phyloP scores from a whole-genome alignment of 2,797 vertebrate species.

The Alcedo quadribrachys region DNA sequence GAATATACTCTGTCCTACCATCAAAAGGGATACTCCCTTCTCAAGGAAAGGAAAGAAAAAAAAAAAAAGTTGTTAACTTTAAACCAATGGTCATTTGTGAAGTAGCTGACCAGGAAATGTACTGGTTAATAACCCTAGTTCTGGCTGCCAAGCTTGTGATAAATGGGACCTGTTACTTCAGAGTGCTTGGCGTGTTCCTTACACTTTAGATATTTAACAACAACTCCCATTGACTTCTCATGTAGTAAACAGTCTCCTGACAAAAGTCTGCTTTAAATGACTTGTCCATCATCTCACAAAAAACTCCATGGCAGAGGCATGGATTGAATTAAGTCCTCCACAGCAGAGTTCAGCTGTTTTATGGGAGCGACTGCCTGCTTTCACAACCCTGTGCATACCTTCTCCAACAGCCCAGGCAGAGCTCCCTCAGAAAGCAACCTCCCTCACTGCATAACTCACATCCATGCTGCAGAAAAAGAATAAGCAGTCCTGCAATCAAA shows the following conservation, averaged over 20 bases:
- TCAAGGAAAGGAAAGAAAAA: not conserved
- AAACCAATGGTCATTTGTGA: constrained; percentile 9
- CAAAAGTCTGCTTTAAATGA: constrained; percentile 8
- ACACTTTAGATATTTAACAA: constrained; percentile 5
- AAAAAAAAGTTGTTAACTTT: not conserved
- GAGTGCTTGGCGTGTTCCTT: not conserved
- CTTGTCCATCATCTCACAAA: constrained; percentile 15
- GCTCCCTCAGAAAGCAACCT: not conserved
- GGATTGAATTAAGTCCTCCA: not conserved
- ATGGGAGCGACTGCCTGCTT: not conserved
- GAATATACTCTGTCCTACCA: not conserved
- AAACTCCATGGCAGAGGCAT: not conserved
- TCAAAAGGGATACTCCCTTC: not conserved
- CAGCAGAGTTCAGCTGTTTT: not conserved
- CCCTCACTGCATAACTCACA: not conserved
- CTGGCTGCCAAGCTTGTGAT: constrained; percentile 13
- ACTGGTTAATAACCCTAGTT: constrained; percentile 5
- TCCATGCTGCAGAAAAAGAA: not conserved
- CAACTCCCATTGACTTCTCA: not conserved
- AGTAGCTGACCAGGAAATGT: constrained; percentile 15
- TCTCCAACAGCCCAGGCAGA: not conserved
- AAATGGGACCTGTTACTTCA: not conserved
- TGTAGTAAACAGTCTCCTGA: not conserved
- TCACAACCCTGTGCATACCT: not conserved
- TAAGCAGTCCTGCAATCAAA: not conserved